Conservation (phyloP, 2,797 vertebrate genomes). For the Ibycter americanus region DNA sequence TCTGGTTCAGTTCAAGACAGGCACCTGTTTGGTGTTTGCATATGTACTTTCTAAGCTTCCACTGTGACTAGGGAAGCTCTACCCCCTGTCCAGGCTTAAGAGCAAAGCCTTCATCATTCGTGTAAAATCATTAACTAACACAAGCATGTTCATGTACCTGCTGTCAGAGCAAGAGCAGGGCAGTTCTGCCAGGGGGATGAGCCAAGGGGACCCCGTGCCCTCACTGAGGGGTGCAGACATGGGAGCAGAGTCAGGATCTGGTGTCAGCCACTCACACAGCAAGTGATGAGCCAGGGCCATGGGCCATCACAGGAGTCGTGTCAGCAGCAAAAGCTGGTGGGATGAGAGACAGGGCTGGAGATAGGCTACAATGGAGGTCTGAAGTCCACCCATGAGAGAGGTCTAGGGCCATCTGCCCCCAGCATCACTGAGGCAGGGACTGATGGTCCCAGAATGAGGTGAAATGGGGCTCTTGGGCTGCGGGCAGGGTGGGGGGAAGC, state of each 20-base stretch:
- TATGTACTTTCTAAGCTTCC: not conserved
- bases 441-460: not conserved
- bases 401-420: not conserved
- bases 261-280: rapidly evolving
- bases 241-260: not conserved
- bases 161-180: not conserved
- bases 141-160: not conserved
- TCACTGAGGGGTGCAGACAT: rapidly evolving
- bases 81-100: not conserved
- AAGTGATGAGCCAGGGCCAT: not conserved
- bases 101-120: not conserved
- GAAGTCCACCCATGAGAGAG: not conserved
- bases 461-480: not conserved
- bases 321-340: not conserved
- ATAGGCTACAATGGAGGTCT: not conserved
- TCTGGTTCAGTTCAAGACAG: not conserved
- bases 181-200: rapidly evolving
- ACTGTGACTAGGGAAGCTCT: not conserved
- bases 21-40: not conserved
- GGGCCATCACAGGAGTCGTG: not conserved
- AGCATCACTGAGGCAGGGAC: not conserved
- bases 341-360: not conserved
- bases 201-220: not conserved
- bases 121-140: not conserved
- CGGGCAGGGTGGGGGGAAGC: too few relatives aligned